phyloP scores from a whole-genome alignment of 2,797 vertebrate species.

The Phylloscopus collybita region DNA sequence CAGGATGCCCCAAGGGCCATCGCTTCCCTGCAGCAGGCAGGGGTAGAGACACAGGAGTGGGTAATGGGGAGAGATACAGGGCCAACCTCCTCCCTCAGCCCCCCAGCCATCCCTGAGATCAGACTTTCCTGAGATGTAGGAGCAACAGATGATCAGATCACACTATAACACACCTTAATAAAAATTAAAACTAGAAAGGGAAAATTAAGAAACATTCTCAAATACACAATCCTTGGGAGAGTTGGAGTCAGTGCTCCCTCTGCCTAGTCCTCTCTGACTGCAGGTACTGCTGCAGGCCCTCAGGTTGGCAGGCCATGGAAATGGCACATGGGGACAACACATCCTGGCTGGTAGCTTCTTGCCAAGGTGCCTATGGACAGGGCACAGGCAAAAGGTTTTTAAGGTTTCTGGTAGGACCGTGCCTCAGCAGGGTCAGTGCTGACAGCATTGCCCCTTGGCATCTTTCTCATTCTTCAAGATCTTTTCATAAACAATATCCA shows the following conservation, averaged over 20 bases:
- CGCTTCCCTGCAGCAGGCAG: accelerated
- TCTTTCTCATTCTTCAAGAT: neutral
- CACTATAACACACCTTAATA: neutral
- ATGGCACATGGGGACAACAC: accelerated
- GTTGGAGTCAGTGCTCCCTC: neutral
- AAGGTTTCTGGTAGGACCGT: neutral
- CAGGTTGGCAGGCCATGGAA: neutral
- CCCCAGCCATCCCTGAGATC: neutral
- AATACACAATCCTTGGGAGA: neutral
- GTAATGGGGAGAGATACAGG: neutral
- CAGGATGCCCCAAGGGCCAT: neutral
- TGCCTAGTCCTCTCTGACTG: neutral
- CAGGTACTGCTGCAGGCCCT: accelerated
- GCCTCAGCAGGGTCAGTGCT: neutral
- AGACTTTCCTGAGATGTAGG: neutral
- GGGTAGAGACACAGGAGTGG: neutral
- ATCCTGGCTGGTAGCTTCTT: neutral
- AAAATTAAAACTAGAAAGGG: neutral
- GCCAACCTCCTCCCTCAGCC: accelerated
- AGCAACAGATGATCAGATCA: neutral
- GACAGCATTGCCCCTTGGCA: neutral
- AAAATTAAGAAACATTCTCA: neutral
- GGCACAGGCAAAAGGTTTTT: neutral
- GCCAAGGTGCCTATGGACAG: neutral
- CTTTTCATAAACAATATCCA: neutral